phyloP scores from a whole-genome alignment of 2,888 invertebrate species.

The Drosophila fulvimacula region DNA sequence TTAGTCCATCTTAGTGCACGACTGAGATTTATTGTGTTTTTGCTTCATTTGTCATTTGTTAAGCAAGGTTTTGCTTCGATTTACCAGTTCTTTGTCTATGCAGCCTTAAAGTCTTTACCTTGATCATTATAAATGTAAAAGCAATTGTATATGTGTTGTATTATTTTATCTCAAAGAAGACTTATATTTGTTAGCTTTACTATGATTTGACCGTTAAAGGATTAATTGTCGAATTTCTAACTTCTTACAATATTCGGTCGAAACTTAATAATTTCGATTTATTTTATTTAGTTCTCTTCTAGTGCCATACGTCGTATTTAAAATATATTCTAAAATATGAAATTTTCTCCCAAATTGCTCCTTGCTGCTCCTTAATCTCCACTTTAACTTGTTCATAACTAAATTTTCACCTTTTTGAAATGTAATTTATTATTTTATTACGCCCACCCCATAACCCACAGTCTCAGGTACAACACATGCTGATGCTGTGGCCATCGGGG shows the following conservation, averaged over 20 bases:
- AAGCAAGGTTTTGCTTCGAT: not conserved
- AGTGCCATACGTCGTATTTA: too few species aligned
- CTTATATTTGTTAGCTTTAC: too few species aligned
- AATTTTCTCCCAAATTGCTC: not conserved
- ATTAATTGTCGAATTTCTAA: too few species aligned
- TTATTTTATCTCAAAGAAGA: too few species aligned
- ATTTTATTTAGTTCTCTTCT: too few species aligned
- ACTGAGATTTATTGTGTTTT: too few species aligned
- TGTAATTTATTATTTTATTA: not conserved
- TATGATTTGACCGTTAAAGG: too few species aligned
- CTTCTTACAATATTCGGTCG: too few species aligned
- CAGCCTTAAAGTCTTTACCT: not conserved
- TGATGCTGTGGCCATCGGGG: slow-evolving; percentile 3
- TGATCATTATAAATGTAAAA: not conserved
- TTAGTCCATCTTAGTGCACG: not conserved
- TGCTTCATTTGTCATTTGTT: not conserved
- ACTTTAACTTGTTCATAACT: not conserved
- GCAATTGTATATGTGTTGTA: too few species aligned
- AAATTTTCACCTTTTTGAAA: not conserved
- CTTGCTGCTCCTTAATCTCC: not conserved
- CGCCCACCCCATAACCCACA: not conserved
- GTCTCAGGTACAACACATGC: not conserved
- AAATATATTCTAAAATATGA: not conserved
- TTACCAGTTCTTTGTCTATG: not conserved
- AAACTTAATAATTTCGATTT: too few species aligned